Evolutionary conservation across 2,113 vertebrate genomes (phyloP), one percentile per base, ranked within the genome.

Genomic region (Xyliphius kryptos): DNA sequence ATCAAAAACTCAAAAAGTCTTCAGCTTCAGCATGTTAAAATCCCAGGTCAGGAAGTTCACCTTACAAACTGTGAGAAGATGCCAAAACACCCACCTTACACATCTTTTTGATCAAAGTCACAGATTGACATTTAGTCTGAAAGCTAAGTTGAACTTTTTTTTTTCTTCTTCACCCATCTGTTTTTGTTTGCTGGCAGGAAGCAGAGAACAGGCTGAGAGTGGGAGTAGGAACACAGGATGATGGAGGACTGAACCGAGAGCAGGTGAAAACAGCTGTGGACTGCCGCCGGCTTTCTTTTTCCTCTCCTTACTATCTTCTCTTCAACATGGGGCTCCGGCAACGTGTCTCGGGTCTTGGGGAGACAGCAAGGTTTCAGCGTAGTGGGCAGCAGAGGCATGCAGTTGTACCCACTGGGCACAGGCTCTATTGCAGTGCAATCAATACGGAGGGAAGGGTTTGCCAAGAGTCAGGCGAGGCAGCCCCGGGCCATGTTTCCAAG

Each of bases 201-300:
- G 62, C 67, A 38, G 66, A 77, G 74, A 76, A 79, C 61, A 70
- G 75, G 66, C 15, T 19, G 59, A 47, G 58, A 65, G 69, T 73
- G 67, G 59, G 79, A 67, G 74, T 74, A 71, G 80, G 79, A 69
- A 74, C 67, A 73, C 67, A 77, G 78, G 69, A 80, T 69, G 71
- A 79, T 72, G 79, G 77, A 80, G 76, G 76, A 80, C 21, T 66
- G 65, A 73, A 77, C 69, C 71, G 47, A 19, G 73, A 77, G 76
- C 74, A 83, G 85, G 82, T 80, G 81, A 85, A 85, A 78, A 69
- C 85, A 87, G 83, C 84, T 86, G 85, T 70, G 79, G 81, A 87
- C 84, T 68, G 85, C 87, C 83, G 83, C 73, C 77, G 84, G 85
- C 83, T 80, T 78, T n/a, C n/a, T n/a, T n/a, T n/a, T n/a, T n/a